Evolutionary conservation across 2,797 vertebrate species (phyloP), one percentile per base, ranked within the genome.

Genomic region (Halcyon smyrnensis): DNA sequence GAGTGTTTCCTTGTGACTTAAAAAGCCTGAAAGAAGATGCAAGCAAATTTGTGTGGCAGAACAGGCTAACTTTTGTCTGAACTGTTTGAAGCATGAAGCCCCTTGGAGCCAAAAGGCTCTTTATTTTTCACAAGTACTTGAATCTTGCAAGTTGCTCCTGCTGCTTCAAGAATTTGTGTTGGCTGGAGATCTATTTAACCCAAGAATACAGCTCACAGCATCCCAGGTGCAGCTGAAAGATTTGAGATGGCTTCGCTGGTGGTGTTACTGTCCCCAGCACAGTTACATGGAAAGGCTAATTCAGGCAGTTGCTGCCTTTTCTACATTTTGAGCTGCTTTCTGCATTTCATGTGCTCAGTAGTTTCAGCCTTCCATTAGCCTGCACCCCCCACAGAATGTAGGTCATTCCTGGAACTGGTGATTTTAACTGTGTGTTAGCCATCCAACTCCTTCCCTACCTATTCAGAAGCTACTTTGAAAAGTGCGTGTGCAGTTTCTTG

Each of bases 221-320:
- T 27, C 82, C 36, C 14, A 32, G 12, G 23, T 60, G 30, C 39
- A 78, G 48, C 27, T 2, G 0, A 23, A 30, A 63, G 51, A 34
- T 54, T 41, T 0, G 3, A 59, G 34, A 11, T n/a, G 9, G 6
- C 30, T 51, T 12, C 10, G 3, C 30, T 20, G n/a, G 6, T 69
- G 85, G 37, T 79, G 19, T 21, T 45, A 5, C 32, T 63, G 70
- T 60, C 0, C 5, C 23, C 32, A 62, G 34, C 20, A 41, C 20
- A 21, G 27, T 11, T 79, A 76, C 20, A 37, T 53, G 12, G 30
- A 68, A 39, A 28, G 2, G 18, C 41, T 37, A 9, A 41, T 73
- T 2, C 8, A 80, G 36, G 46, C 30, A 77, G 3, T 30, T 59
- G 24, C 54, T 82, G 39, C 30, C 30, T 18, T 71, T 56, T 51